phyloP scores from a whole-genome alignment of 2,113 vertebrate genomes.

The Sciurus niger region DNA sequence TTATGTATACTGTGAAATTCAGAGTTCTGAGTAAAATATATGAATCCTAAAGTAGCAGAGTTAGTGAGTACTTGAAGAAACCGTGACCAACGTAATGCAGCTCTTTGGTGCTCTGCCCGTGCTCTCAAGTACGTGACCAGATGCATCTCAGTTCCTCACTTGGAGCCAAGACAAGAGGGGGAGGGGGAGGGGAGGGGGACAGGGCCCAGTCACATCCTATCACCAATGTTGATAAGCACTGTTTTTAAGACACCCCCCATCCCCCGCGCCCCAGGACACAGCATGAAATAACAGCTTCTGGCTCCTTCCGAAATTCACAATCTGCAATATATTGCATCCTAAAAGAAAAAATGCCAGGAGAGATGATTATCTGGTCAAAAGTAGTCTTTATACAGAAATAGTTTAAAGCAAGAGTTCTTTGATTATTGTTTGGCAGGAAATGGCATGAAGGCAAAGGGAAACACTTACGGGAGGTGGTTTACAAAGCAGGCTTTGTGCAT shows the following conservation, averaged over 20 bases:
- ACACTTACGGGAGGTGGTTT: constrained; percentile 63
- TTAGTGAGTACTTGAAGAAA: neutral
- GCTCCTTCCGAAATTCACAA: constrained; percentile 83
- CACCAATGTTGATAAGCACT: constrained; percentile 71
- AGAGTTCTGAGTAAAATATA: constrained; percentile 59
- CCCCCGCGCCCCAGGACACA: constrained; percentile 73
- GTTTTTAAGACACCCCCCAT: constrained; percentile 75
- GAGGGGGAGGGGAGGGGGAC: constrained; percentile 57
- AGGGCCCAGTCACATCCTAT: constrained; percentile 29
- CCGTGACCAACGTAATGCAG: neutral
- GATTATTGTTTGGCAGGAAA: constrained; percentile 78
- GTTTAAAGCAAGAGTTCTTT: constrained; percentile 76
- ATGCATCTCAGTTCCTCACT: neutral
- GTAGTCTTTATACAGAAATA: constrained; percentile 83
- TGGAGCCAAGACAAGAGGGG: constrained; percentile 54
- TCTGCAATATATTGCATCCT: constrained; percentile 81
- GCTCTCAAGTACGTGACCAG: neutral
- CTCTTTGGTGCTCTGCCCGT: constrained; percentile 83
- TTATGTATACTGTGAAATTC: constrained; percentile 61
- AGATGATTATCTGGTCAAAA: constrained; percentile 84
- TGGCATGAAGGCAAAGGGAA: constrained; percentile 79
- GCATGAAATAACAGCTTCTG: constrained; percentile 79
- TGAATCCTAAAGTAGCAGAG: constrained; percentile 54
- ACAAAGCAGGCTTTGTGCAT: constrained; percentile 45
- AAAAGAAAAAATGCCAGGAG: constrained; percentile 77